Conservation (phyloP, 1,140 invertebrate species). For the Lepidotrigona ventralis region DNA sequence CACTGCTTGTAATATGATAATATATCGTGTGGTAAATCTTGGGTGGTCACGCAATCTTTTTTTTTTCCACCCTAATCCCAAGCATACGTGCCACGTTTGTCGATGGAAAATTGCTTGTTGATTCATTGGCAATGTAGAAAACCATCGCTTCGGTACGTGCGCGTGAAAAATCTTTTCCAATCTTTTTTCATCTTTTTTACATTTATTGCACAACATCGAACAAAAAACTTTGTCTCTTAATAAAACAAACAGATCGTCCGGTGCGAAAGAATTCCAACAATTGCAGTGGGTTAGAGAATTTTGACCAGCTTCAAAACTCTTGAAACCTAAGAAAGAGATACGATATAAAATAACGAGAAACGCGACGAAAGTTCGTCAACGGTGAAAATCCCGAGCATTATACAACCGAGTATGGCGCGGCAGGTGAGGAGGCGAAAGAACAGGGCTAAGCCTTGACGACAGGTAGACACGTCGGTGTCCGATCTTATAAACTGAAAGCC, state of each 20-base stretch:
- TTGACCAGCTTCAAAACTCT: no score
- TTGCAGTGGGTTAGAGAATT: no score
- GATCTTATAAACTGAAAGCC: slow-evolving; percentile 61
- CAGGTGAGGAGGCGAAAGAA: slow-evolving; percentile 46
- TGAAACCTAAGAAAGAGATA: not conserved
- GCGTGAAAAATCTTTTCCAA: no score
- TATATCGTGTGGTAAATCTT: not conserved
- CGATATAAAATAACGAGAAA: not conserved
- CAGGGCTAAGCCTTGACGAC: slow-evolving; percentile 58
- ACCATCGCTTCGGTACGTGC: no score
- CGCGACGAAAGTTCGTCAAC: not conserved
- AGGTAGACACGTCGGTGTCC: slow-evolving; percentile 67
- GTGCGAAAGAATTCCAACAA: no score
- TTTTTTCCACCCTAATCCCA: not conserved
- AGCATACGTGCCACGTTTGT: not conserved
- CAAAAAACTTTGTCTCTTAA: no score
- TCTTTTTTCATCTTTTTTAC: no score
- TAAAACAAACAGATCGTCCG: no score
- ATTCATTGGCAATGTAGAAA: no score
- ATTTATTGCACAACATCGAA: no score
- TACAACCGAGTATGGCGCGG: not conserved
- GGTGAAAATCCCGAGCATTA: slow-evolving; percentile 29
- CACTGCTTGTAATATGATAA: not conserved
- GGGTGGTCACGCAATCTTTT: not conserved
- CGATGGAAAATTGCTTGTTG: no score